Conservation (phyloP, 2,888 invertebrate genomes). For the Habroteleia sp. region DNA sequence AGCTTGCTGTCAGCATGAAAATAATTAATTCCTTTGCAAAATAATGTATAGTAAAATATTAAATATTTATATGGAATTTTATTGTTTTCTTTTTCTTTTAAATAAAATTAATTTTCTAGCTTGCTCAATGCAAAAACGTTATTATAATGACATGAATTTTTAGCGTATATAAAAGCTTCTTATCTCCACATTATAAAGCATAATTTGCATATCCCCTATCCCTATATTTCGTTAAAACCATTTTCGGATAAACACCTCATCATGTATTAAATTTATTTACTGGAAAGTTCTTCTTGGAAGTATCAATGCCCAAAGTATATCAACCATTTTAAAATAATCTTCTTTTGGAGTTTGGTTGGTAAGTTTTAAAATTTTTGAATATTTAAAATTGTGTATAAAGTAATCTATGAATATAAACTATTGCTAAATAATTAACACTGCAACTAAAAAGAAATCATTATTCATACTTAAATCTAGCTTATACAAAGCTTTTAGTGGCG, state of each 20-base stretch:
- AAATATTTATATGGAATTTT: conserved; percentile 8
- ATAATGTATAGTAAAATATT: conserved; percentile 1
- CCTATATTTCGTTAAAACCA: conserved; percentile 14
- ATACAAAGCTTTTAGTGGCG: too few species aligned
- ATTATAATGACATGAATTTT: conserved; percentile 12
- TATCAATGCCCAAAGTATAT: too few species aligned
- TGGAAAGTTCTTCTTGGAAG: conserved; percentile 1
- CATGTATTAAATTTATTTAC: conserved; percentile 17
- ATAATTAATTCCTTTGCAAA: too few species aligned
- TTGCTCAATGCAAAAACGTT: conserved; percentile 11
- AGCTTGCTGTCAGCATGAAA: too few species aligned
- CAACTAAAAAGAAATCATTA: too few species aligned
- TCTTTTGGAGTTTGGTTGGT: too few species aligned
- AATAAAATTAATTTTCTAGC: background rate
- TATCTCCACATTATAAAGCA: conserved; percentile 1
- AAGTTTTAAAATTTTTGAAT: too few species aligned
- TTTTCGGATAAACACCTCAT: conserved; percentile 1
- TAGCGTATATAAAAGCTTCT: conserved; percentile 15
- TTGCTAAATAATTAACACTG: too few species aligned
- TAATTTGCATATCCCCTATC: conserved; percentile 16
- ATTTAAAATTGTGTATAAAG: too few species aligned
- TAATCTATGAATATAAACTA: too few species aligned
- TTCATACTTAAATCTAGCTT: too few species aligned
- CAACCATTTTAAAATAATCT: too few species aligned
- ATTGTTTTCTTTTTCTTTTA: background rate